Evolutionary conservation across 2,113 vertebrate genomes (phyloP).

Genomic region (Scomber japonicus): DNA sequence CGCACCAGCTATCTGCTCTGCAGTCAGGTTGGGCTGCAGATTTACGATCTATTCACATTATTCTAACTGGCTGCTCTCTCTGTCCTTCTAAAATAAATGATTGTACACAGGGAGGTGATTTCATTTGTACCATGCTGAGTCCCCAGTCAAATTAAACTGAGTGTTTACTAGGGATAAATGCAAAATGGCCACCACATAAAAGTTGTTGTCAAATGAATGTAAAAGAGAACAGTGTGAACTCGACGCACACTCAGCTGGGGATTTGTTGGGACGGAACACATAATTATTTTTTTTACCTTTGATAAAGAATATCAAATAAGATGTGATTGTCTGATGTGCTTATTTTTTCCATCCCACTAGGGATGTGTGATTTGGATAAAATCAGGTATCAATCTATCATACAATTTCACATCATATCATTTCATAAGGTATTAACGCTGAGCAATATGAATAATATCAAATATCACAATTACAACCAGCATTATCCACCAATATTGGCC

Average conservation of each 20-base stretch:
- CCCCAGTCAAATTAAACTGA: constrained; percentile 75
- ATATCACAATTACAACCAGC: no score
- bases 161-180: constrained; percentile 69
- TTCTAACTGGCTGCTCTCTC: constrained; percentile 51
- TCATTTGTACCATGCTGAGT: constrained; percentile 69
- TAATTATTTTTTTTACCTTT: constrained; percentile 15
- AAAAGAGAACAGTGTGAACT: constrained; percentile 43
- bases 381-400: no score
- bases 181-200: constrained; percentile 58
- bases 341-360: not conserved
- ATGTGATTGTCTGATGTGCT: not conserved
- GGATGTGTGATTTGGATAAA: no score
- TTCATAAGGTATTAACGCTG: no score
- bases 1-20: constrained; percentile 56
- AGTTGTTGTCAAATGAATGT: constrained; percentile 43
- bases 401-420: no score
- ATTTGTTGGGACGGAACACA: constrained; percentile 18
- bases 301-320: not conserved
- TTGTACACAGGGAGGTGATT: constrained; percentile 64
- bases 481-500: no score
- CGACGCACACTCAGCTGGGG: constrained; percentile 27
- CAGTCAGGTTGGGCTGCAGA: constrained; percentile 41
- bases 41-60: constrained; percentile 57
- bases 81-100: constrained; percentile 72
- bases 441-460: no score